Evolutionary conservation across 2,888 invertebrate species (phyloP), one percentile per base, ranked within the genome.

Genomic region (Nomada lathburiana): DNA sequence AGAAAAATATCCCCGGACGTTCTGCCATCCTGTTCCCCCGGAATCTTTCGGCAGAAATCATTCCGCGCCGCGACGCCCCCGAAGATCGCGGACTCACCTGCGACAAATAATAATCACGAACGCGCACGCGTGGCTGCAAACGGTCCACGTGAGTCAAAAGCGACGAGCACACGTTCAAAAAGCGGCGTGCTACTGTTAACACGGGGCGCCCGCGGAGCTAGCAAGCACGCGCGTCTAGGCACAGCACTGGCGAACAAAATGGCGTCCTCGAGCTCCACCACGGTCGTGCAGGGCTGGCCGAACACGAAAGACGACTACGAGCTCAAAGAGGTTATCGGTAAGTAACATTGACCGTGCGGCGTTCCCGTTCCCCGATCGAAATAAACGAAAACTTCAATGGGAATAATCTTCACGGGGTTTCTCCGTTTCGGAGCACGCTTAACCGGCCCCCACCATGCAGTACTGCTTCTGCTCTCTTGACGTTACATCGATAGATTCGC

Each of bases 231-330:
- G 92, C 94, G 94, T 93, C 94, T 95, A 92, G 95, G 95, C 87
- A 94, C 95, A 94, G 94, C 95, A 93, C 94, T 95, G 94, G 94
- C 95, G 86, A 95, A 94, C 94, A 96, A 96, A 94, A 95, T 95
- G 95, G 95, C 95, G 94, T 94, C 94, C 87, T 94, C 94, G 91
- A 94, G 94, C 91, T 94, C 94, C 88, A 94, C 94, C 91, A 92
- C 94, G 92, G 90, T 92, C 86, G 91, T 92, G 84, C 94, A 93
- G 89, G 94, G 94, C 94, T 98, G 98, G 98, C 97, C 98, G 86
- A 98, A 98, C 95, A 96, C 96, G 92, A 97, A 97, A 94, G 97
- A 98, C 93, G 98, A 98, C 94, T 99, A 99, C 94, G 98, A 98
- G 94, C 94, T 99, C 91, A 96, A 97, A 90, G 98, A 98, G 95